Conservation (phyloP, 2,113 vertebrate species). For the Balaenoptera acutorostrata region DNA sequence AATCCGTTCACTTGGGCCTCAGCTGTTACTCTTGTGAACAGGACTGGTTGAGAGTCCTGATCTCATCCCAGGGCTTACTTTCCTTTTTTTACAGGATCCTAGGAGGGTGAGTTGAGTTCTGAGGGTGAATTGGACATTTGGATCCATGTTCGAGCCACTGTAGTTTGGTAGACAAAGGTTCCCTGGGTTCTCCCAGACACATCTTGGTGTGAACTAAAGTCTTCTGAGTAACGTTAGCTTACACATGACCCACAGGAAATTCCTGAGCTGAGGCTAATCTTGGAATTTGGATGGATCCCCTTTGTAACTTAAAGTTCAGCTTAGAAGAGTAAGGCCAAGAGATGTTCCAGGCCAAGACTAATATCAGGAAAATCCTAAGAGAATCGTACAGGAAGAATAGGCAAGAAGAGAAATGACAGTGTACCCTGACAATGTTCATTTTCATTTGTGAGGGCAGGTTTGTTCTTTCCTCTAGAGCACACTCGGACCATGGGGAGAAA, state of each 20-base stretch:
- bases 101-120: not conserved
- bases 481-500: not conserved
- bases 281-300: slow-evolving; percentile 10
- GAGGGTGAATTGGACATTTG: not conserved
- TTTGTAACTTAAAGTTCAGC: not conserved
- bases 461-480: not conserved
- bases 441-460: not conserved
- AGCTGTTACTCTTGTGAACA: not conserved
- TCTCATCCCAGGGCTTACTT: not conserved
- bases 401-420: not conserved
- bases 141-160: not conserved
- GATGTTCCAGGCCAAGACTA: not conserved
- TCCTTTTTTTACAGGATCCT: not conserved
- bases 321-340: not conserved
- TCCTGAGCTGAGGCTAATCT: slow-evolving; percentile 12
- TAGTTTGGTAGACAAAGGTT: not conserved
- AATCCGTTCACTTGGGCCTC: too few species aligned
- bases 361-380: not conserved
- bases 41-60: not conserved
- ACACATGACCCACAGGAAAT: slow-evolving; percentile 5
- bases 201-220: not conserved
- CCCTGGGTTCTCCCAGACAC: not conserved
- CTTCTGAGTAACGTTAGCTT: not conserved
- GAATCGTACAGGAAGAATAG: not conserved
- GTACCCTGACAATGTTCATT: not conserved